Conservation (phyloP, 2,888 invertebrate species). For the Eupithecia inturbata region DNA sequence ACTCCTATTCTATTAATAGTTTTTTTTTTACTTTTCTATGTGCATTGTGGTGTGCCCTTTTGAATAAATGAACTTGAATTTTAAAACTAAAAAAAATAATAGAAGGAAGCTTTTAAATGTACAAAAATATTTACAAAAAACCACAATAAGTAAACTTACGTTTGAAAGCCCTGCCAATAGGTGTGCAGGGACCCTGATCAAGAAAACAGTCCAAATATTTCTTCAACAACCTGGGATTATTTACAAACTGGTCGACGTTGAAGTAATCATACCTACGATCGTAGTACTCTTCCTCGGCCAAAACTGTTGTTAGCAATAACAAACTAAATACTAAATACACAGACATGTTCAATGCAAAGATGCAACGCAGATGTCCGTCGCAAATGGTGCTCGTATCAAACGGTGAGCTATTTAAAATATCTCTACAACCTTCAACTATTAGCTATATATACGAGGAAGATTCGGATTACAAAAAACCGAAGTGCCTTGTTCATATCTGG, state of each 20-base stretch:
- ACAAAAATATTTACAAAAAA: neutral
- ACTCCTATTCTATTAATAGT: too few species aligned
- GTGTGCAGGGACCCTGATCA: constrained; percentile 68
- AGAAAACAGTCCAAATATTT: constrained; percentile 87
- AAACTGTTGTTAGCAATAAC: constrained; percentile 37
- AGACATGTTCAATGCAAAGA: constrained; percentile 30
- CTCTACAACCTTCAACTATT: constrained; percentile 57
- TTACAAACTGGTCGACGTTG: constrained; percentile 87
- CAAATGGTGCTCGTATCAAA: constrained; percentile 56
- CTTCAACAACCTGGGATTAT: constrained; percentile 86
- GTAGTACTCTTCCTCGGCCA: constrained; percentile 58
- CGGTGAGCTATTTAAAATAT: constrained; percentile 64
- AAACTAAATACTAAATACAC: constrained; percentile 42
- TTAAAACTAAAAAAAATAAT: neutral
- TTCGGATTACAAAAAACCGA: constrained; percentile 47
- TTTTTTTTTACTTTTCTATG: too few species aligned
- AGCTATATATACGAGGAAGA: constrained; percentile 50
- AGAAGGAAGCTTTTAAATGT: neutral
- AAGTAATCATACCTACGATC: constrained; percentile 85
- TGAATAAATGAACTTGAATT: too few species aligned
- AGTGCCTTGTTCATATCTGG: constrained; percentile 47
- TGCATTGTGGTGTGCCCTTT: too few species aligned
- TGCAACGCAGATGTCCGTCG: constrained; percentile 8
- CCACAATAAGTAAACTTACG: constrained; percentile 53
- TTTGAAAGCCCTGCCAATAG: constrained; percentile 67